phyloP scores from a whole-genome alignment of 2,888 invertebrate genomes.

The Trisateles emortualis region DNA sequence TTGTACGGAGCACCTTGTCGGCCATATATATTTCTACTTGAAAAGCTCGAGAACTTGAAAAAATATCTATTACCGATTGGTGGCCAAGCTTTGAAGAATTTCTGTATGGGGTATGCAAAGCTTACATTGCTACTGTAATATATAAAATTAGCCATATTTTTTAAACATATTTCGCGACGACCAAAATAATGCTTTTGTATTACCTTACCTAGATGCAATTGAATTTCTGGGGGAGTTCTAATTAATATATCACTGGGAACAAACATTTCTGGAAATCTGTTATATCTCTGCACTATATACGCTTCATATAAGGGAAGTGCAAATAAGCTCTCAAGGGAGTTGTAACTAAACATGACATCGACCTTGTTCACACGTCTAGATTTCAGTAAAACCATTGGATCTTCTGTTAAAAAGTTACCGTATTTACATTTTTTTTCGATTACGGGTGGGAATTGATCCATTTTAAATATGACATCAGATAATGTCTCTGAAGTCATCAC shows the following conservation, averaged over 20 bases:
- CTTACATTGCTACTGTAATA: too few species aligned
- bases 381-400: conserved; percentile 44
- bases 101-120: too few species aligned
- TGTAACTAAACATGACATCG: conserved; percentile 90
- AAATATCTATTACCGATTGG: conserved; percentile 40
- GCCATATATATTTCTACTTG: conserved; percentile 56
- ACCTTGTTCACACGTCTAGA: conserved; percentile 78
- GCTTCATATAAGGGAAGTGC: conserved; percentile 29
- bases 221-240: conserved; percentile 33
- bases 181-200: conserved; percentile 22
- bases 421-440: conserved; percentile 56
- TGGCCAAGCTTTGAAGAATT: conserved; percentile 40
- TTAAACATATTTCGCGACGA: too few species aligned
- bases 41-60: conserved; percentile 56
- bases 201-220: conserved; percentile 42
- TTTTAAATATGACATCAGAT: conserved; percentile 16
- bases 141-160: too few species aligned
- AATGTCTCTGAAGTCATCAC: conserved; percentile 14
- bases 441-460: conserved; percentile 47
- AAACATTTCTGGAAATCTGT: conserved; percentile 43
- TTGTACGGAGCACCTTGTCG: conserved; percentile 45
- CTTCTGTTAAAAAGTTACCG: conserved; percentile 51
- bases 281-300: conserved; percentile 24
- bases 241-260: conserved; percentile 50
- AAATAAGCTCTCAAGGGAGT: conserved; percentile 87